phyloP scores from a whole-genome alignment of 2,888 invertebrate genomes.

The Aethes cnicana region DNA sequence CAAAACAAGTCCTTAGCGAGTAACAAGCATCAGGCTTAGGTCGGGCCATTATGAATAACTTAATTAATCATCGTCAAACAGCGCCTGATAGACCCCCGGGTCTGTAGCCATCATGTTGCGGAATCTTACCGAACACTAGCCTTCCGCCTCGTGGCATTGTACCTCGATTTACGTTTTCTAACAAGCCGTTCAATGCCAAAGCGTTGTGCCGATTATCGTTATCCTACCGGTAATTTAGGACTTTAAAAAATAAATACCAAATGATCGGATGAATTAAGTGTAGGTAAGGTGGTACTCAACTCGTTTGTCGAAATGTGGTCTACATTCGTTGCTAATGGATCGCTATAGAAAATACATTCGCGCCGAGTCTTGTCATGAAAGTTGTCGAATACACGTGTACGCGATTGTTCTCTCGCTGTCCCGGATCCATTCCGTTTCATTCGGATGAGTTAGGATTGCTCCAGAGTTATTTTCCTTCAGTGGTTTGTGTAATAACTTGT shows the following conservation, averaged over 20 bases:
- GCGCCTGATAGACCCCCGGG: conserved; percentile 62
- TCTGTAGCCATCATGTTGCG: conserved; percentile 68
- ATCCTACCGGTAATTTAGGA: conserved; percentile 4
- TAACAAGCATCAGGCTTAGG: conserved; percentile 49
- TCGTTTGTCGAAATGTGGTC: too few species aligned
- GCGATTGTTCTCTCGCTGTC: too few species aligned
- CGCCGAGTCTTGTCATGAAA: too few species aligned
- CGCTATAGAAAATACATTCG: too few species aligned
- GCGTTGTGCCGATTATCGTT: conserved; percentile 5
- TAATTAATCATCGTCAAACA: conserved; percentile 74
- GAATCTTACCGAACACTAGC: conserved; percentile 69
- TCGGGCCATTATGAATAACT: conserved; percentile 46
- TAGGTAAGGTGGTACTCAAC: too few species aligned
- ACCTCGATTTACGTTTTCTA: conserved; percentile 61
- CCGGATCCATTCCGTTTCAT: conserved; percentile 6
- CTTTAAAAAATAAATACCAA: neutral
- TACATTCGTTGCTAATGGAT: too few species aligned
- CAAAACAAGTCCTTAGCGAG: conserved; percentile 38
- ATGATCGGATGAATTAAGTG: neutral
- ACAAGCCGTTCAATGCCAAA: conserved; percentile 17
- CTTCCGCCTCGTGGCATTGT: conserved; percentile 62
- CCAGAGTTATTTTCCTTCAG: conserved; percentile 5
- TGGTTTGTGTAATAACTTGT: conserved; percentile 52
- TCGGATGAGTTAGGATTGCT: conserved; percentile 1
- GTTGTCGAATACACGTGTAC: too few species aligned